Conservation (phyloP, 2,888 invertebrate species). For the Torymus texanus region DNA sequence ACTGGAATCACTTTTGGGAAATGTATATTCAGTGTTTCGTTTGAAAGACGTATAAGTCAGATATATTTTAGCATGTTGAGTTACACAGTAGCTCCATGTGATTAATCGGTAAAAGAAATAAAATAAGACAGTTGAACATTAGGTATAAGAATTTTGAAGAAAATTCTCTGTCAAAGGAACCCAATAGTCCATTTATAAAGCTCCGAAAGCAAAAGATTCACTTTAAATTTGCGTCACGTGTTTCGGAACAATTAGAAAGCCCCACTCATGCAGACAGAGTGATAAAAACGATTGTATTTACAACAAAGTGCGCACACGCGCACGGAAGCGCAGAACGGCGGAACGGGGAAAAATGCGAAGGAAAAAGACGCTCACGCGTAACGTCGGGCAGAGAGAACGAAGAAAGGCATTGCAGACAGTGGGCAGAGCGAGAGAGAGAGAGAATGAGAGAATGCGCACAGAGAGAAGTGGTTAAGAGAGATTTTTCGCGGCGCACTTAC, state of each 20-base stretch:
- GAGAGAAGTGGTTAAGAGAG: slow-evolving; percentile 27
- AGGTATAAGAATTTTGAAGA: too few species aligned
- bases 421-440: background rate
- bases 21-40: too few species aligned
- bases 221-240: slow-evolving; percentile 29
- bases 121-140: too few species aligned
- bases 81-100: too few species aligned
- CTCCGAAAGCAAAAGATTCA: too few species aligned
- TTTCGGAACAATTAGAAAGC: slow-evolving; percentile 33
- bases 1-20: too few species aligned
- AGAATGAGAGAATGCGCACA: slow-evolving; percentile 19
- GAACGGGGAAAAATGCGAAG: background rate
- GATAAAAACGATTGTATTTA: slow-evolving; percentile 50
- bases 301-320: slow-evolving; percentile 20
- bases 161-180: background rate
- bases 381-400: background rate
- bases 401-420: slow-evolving; percentile 10
- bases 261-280: background rate
- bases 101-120: too few species aligned
- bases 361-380: background rate
- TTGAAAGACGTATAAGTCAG: too few species aligned
- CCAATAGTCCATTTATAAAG: background rate
- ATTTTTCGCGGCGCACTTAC: slow-evolving; percentile 37
- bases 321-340: background rate
- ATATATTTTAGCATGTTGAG: too few species aligned